Evolutionary conservation across 92 coral and sea anemone genomes (phyloP), one percentile per base, ranked within the genome.

Genomic region (Phenganax marumi): DNA sequence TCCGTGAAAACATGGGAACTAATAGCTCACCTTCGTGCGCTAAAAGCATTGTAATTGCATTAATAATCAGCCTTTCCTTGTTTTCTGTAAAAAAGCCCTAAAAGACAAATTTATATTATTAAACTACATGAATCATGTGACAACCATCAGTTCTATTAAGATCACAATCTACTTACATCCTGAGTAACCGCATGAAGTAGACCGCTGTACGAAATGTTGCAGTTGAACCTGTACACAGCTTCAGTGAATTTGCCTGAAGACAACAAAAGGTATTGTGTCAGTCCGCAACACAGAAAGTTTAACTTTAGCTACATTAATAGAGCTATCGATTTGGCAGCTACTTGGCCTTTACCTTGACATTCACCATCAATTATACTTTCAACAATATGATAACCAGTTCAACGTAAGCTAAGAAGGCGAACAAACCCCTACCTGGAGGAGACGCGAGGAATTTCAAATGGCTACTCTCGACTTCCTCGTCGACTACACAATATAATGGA

Each of bases 81-180:
- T 95, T 94, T 72, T 94, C 98, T 18, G 97, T 90, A 85, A 94
- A 94, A 76, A 94, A 83, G 3, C 98, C 98, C 98, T 94, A 66
- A 0, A 70, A 49, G 11, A 39, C 43, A 14, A n/a, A 25, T 64
- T 7, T 39, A 18, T 49, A 64, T 52, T 53, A 53, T 12, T 9
- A 56, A 6, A 50, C 12, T 46, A 39, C 2, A 33, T 33, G 43
- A 33, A 33, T 33, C 43, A 33, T 33, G 43, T 33, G 43, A 33
- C 43, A 33, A 1, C 3, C 43, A 33, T 33, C 5, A 33, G 43
- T 33, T 33, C 43, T 33, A 33, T 33, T 33, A 2, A 33, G 5
- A 33, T 33, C 43, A 5, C 43, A 33, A 33, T 33, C 43, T 5
- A 89, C 97, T 89, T 73, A 92, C 98, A 87, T 94, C 98, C 76